phyloP scores from a whole-genome alignment of 1,140 invertebrate genomes.

The Amphibalanus amphitrite region DNA sequence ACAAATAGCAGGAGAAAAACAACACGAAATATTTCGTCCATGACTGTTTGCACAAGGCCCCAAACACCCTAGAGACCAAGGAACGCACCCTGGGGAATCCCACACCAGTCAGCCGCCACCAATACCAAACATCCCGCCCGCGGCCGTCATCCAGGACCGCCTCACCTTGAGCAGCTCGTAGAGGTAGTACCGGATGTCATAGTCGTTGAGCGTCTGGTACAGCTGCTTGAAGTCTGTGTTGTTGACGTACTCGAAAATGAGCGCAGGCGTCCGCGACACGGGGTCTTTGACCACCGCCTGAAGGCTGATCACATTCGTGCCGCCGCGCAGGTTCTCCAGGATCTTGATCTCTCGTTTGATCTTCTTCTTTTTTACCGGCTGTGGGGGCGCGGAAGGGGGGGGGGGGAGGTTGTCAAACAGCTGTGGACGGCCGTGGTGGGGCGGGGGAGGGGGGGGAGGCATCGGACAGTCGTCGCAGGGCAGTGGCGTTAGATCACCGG shows the following conservation, averaged over 20 bases:
- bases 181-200: conserved; percentile 93
- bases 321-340: conserved; percentile 95
- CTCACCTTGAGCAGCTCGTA: conserved; percentile 79
- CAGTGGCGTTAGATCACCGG: too few relatives aligned
- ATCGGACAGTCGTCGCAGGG: too few relatives aligned
- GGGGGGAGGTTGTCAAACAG: neutral
- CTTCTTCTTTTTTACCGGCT: conserved; percentile 99
- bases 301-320: conserved; percentile 96
- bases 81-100: too few relatives aligned
- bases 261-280: conserved; percentile 91
- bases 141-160: too few relatives aligned
- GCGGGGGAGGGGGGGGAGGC: too few relatives aligned
- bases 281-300: conserved; percentile 99
- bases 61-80: too few relatives aligned
- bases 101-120: too few relatives aligned
- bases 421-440: neutral
- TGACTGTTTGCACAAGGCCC: too few relatives aligned
- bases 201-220: conserved; percentile 98
- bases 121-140: too few relatives aligned
- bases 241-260: conserved; percentile 99
- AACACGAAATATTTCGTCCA: too few relatives aligned
- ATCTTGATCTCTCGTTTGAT: conserved; percentile 99
- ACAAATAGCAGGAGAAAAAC: too few relatives aligned
- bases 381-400: conserved; percentile 23
- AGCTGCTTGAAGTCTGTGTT: conserved; percentile 99